Evolutionary conservation across 2,888 invertebrate species (phyloP).

Genomic region (Xylota segnis): DNA sequence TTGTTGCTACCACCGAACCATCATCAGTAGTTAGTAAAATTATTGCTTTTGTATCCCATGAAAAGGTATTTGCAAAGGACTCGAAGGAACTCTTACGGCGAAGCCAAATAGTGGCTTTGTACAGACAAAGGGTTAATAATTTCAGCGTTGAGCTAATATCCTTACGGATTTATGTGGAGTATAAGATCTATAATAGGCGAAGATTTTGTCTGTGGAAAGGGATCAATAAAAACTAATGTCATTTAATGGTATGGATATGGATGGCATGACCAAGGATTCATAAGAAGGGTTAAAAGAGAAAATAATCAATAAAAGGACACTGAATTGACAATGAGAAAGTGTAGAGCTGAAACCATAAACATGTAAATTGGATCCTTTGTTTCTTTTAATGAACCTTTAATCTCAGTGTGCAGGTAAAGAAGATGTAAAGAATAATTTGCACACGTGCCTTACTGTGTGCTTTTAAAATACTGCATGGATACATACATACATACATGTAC

Average conservation of each 20-base stretch:
- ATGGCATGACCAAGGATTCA: conserved; percentile 26
- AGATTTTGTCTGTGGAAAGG: conserved; percentile 48
- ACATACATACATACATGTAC: no score
- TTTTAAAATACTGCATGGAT: no score
- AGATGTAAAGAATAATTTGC: no score
- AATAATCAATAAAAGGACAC: conserved; percentile 26
- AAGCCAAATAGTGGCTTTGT: conserved; percentile 70
- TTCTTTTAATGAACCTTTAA: conserved; percentile 7
- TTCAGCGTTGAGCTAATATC: conserved; percentile 71
- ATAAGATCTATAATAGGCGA: conserved; percentile 56
- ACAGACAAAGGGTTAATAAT: conserved; percentile 76
- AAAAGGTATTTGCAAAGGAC: conserved; percentile 74
- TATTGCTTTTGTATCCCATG: conserved; percentile 75
- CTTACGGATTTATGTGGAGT: conserved; percentile 55
- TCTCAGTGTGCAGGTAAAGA: background rate
- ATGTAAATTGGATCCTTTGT: conserved; percentile 39
- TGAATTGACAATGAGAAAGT: conserved; percentile 31
- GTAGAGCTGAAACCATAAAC: conserved; percentile 37
- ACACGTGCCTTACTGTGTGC: no score
- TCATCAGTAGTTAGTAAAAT: conserved; percentile 73
- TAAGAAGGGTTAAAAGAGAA: conserved; percentile 43
- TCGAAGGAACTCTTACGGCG: conserved; percentile 67
- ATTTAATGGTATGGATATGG: conserved; percentile 26
- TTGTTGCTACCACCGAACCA: conserved; percentile 68
- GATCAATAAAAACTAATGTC: conserved; percentile 58